Evolutionary conservation across 2,113 vertebrate genomes (phyloP).

Genomic region (Centrocercus urophasianus): DNA sequence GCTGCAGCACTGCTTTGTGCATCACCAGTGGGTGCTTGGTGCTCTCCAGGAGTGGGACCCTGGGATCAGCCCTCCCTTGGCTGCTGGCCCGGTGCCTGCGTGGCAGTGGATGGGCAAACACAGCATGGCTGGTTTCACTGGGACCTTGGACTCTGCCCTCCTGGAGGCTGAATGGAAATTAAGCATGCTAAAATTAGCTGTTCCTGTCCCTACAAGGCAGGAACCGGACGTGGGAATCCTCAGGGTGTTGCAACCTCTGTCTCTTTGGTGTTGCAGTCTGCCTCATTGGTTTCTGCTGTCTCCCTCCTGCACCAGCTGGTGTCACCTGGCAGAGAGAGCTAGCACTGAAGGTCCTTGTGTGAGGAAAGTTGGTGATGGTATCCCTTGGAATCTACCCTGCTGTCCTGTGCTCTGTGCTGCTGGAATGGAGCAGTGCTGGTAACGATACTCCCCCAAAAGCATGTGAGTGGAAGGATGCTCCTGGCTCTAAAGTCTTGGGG

Average conservation of each 20-base stretch:
- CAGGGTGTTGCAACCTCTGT: background rate
- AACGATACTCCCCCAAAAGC: too few relatives aligned
- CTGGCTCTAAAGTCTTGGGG: background rate
- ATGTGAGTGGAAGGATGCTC: background rate
- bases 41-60: background rate
- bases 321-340: background rate
- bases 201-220: background rate
- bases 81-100: background rate
- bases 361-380: background rate
- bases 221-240: background rate
- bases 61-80: background rate
- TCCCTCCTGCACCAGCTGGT: background rate
- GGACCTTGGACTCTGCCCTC: background rate
- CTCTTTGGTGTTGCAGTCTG: background rate
- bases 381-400: background rate
- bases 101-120: background rate
- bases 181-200: background rate
- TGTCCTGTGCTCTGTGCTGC: background rate
- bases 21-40: fast-evolving
- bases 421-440: too few relatives aligned
- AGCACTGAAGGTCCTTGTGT: background rate
- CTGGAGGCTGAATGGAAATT: too few relatives aligned
- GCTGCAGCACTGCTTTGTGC: background rate
- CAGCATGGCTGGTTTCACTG: background rate
- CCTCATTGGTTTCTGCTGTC: background rate